These are phyloP conservation scores for Pluvialis apricaria DNA, from an alignment of 2,113 vertebrate species.

Conservation along the genomic window DNA sequence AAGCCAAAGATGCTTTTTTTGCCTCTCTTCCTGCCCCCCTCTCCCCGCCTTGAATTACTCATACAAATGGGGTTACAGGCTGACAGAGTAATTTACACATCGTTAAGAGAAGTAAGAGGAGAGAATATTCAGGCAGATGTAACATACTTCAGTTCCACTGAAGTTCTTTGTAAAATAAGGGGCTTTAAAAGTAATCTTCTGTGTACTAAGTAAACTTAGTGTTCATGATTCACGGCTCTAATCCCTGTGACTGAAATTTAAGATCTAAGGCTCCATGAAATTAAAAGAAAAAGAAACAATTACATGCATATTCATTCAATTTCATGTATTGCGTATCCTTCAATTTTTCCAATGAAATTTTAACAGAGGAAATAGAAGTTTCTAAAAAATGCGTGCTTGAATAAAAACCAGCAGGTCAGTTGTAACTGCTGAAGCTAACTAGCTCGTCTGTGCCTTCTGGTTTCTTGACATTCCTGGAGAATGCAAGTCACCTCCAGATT, in stretches of 20 bases:
- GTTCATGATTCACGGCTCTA: constrained; percentile 26
- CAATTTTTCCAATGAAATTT: not conserved
- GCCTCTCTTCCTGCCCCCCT: no score
- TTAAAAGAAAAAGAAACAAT: constrained; percentile 55
- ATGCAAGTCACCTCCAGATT: not conserved
- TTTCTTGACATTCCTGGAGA: not conserved
- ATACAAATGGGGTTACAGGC: not conserved
- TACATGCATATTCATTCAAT: constrained; percentile 40
- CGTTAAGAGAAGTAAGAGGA: not conserved
- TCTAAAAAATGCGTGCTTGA: not conserved
- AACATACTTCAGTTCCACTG: not conserved
- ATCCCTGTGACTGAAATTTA: constrained; percentile 57
- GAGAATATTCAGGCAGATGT: not conserved
- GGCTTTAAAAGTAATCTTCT: constrained; percentile 31
- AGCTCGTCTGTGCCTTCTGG: not conserved
- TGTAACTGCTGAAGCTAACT: not conserved
- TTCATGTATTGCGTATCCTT: not conserved
- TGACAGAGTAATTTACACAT: not conserved
- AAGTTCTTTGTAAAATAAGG: not conserved
- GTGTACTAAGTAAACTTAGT: constrained; percentile 16
- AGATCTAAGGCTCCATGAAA: constrained; percentile 55
- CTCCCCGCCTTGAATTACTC: not conserved
- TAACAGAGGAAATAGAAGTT: not conserved
- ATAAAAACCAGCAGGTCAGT: not conserved
- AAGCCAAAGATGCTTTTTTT: not conserved